These are phyloP conservation scores for Eristalinus sepulchralis DNA, from an alignment of 2,888 invertebrate species.

Conservation along the genomic window DNA sequence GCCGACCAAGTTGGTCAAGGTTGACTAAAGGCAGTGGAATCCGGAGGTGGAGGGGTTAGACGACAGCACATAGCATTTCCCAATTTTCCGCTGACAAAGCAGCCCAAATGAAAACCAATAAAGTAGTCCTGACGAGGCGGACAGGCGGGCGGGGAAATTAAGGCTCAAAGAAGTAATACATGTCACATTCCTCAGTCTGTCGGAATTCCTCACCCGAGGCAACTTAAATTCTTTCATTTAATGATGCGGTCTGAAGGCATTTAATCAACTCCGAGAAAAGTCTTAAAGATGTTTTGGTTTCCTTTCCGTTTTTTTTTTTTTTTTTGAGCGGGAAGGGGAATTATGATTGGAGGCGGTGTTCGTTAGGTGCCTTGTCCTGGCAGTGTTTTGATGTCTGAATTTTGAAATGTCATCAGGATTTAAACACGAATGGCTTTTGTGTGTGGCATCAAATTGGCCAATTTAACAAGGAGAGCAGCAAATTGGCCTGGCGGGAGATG, in stretches of 20 bases:
- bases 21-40: background rate
- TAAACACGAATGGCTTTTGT: too few relatives aligned
- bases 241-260: background rate
- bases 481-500: too few relatives aligned
- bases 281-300: background rate
- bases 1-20: background rate
- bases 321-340: too few relatives aligned
- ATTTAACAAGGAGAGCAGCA: too few relatives aligned
- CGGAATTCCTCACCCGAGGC: background rate
- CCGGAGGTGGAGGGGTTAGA: background rate
- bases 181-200: background rate
- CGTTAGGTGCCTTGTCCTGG: too few relatives aligned
- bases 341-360: too few relatives aligned
- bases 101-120: background rate
- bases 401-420: too few relatives aligned
- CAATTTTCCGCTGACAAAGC: background rate
- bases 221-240: background rate
- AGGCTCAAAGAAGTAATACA: background rate
- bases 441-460: too few relatives aligned
- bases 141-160: too few relatives aligned
- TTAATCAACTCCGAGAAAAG: background rate
- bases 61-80: background rate
- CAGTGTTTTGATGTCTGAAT: too few relatives aligned
- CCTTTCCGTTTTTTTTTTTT: background rate
- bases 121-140: background rate